Percentiles rank a stretch among this genome's conserved stretches.
These are phyloP conservation scores for Lophotriccus pileatus DNA, from an alignment of 2,797 vertebrate genomes.

Conservation along the genomic window DNA sequence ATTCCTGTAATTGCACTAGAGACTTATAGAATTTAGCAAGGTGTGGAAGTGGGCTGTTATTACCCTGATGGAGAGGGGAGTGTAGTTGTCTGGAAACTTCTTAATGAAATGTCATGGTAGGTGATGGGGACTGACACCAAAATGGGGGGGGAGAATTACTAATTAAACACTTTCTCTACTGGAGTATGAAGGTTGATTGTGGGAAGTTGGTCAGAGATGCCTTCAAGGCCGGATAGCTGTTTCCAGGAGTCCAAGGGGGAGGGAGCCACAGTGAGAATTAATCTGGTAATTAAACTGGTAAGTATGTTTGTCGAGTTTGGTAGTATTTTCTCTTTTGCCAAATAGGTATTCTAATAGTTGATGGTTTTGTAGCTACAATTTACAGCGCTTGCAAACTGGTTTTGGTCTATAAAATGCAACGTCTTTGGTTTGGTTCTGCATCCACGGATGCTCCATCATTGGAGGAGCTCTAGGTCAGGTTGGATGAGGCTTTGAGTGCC, in stretches of 20 bases:
- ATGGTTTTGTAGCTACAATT: not conserved
- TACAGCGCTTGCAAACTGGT: not conserved
- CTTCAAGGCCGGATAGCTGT: not conserved
- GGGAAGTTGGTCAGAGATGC: not conserved
- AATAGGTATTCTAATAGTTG: not conserved
- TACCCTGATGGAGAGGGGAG: not conserved
- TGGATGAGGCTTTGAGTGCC: not conserved
- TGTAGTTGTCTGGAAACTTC: constrained; percentile 2
- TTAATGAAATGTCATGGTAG: not conserved
- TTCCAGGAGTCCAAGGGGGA: not conserved
- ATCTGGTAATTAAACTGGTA: not conserved
- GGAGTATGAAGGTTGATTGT: not conserved
- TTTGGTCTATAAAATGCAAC: not conserved
- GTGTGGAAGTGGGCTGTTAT: not conserved
- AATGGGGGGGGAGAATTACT: not conserved
- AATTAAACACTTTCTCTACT: not conserved
- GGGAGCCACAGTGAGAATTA: not conserved
- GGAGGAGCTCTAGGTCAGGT: not conserved
- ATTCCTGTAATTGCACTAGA: not conserved
- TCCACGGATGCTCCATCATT: accelerated
- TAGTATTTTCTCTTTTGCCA: not conserved
- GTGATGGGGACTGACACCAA: not conserved
- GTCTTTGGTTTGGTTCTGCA: not conserved
- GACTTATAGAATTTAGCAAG: constrained; percentile 1
- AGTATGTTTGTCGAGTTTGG: not conserved